Evolutionary conservation across 35 echinoderm and acorn worm species (phyloP).

Genomic region (Acanthaster planci): DNA sequence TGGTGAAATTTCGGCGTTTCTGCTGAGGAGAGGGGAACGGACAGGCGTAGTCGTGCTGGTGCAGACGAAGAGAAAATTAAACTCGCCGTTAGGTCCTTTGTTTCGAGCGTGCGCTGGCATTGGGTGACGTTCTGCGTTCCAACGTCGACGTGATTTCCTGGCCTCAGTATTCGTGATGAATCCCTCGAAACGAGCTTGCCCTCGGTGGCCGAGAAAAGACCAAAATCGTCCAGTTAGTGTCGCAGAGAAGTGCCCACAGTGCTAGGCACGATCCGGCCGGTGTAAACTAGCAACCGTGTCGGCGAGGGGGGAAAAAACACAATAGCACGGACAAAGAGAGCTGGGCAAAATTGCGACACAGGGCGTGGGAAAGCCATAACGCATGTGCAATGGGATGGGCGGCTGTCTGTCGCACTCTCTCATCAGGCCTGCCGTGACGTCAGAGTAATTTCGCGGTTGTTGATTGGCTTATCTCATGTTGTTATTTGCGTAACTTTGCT

Average conservation of each 20-base stretch:
- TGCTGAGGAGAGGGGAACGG: background rate
- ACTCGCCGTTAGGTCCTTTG: conserved; percentile 6
- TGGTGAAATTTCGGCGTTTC: background rate
- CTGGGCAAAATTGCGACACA: conserved; percentile 11
- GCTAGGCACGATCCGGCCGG: background rate
- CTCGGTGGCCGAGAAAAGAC: no score
- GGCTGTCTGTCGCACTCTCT: background rate
- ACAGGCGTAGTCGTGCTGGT: background rate
- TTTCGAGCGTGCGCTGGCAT: conserved; percentile 21
- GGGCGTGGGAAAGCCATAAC: conserved; percentile 29
- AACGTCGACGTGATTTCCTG: background rate
- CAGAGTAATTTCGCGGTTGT: conserved; percentile 31
- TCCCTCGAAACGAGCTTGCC: background rate
- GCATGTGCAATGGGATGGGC: conserved; percentile 20
- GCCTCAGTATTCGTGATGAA: background rate
- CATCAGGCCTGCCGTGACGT: background rate
- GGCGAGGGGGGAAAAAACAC: conserved; percentile 9
- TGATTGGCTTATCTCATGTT: conserved; percentile 28
- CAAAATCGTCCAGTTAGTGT: background rate
- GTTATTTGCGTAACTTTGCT: conserved; percentile 21
- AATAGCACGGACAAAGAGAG: conserved; percentile 23
- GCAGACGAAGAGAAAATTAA: conserved; percentile 22
- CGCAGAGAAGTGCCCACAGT: background rate
- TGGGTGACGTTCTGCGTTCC: conserved; percentile 8
- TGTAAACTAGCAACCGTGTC: background rate